Evolutionary conservation across 2,888 invertebrate species (phyloP), one percentile per base, ranked within the genome.

Genomic region (Noctua janthina): DNA sequence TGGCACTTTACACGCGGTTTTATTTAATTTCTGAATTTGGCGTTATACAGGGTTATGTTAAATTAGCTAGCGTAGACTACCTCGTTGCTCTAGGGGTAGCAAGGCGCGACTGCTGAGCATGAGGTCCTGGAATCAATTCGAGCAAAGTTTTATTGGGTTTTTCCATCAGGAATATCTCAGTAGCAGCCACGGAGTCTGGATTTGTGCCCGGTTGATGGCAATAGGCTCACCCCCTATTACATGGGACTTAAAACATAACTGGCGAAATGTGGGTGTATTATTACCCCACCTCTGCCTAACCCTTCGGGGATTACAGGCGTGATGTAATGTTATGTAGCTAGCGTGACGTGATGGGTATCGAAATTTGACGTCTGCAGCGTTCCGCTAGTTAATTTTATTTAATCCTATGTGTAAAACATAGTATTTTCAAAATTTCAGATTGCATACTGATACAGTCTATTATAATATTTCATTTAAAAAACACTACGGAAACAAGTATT

Each of bases 401-500:
- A 46, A 68, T 15, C 67, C n/a, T 46, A 1, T 15, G 6, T 43
- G 35, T 1, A 35, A 1, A 62, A 35, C 35, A 23, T 8, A 13
- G 0, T 11, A 43, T 11, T 43, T 43, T 15, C n/a, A 67, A 20
- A 68, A 43, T 13, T 17, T 64, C 35, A 56, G 62, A 62, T 43
- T 62, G n/a, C 20, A 29, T 7, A 11, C 43, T 43, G 29, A 70
- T 62, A 76, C 1, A 54, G 29, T 72, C 51, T 54, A 20, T 74
- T 68, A 7, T 6, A 51, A 69, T 23, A 23, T 43, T 68, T 15
- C 20, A 49, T 49, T 29, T 69, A n/a, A 49, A 67, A 71, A 77
- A 75, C 62, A 39, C 15, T 11, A 73, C 64, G 56, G 43, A 79
- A 77, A 85, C 77, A 74, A 79, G 79, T 82, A 79, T 76, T 79